Evolutionary conservation across 2,797 vertebrate genomes (phyloP), one percentile per base, ranked within the genome.

Genomic region (Neostethus bicornis): DNA sequence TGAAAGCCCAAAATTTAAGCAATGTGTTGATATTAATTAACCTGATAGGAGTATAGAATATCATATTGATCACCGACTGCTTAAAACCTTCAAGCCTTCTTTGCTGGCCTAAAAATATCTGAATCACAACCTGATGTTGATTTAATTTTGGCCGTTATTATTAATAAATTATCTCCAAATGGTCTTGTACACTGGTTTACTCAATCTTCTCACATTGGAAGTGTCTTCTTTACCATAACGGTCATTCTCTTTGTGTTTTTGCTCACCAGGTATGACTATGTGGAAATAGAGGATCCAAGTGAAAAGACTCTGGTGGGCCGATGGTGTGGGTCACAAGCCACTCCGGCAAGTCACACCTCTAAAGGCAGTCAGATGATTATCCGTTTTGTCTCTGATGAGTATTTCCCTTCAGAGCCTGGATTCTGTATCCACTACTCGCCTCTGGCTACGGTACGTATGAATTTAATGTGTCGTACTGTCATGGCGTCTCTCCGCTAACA

Each of bases 331-430:
- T 95, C 96, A 59, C 91, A 89, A 81, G 75, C 85, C 5, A 89
- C 81, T 38, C 94, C 96, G 14, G 86, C 85, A 20, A 90, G 87
- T 69, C 94, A 95, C 72, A 87, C 91, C 50, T 95, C 96, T 71
- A 95, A 94, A 91, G 95, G 95, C 82, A 95, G 91, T 81, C 96
- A 98, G 85, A 92, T 99, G 82, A 92, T 93, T 70, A 92, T 99
- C 79, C 93, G 94, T 80, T 99, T 99, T 85, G 86, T 93, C 63
- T 99, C 97, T 19, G 97, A 99, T 68, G 95, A 98, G 65, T 99
- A 98, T 88, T 96, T 99, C 78, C 94, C 97, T 39, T 95, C 95
- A 2, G 93, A 96, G 80, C 97, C 97, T 0, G 97, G 97, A 60
- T 98, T 99, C 93, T 95, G 94, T 88, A 93, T 99, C 73, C 94